These are phyloP conservation scores for Nephrocerus scutellatus DNA, from an alignment of 2,888 invertebrate genomes.

Conservation along the genomic window DNA sequence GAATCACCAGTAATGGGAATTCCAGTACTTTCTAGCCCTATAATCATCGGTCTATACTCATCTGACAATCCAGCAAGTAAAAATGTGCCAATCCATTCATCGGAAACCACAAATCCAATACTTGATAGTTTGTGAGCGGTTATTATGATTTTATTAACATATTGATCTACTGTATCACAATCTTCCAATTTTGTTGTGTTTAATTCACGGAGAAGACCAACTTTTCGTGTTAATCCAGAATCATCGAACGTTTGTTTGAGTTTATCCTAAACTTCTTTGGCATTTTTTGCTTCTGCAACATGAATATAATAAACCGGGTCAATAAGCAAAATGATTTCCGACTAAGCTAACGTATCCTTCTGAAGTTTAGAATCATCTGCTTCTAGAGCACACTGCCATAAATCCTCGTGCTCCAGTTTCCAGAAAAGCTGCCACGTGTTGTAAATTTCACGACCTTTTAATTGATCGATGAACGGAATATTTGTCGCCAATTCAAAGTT, in stretches of 20 bases:
- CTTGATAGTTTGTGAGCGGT: constrained; percentile 28
- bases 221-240: constrained; percentile 28
- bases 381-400: too few relatives aligned
- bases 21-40: constrained; percentile 22
- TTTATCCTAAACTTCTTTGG: constrained; percentile 28
- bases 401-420: too few relatives aligned
- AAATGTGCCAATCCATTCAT: constrained; percentile 29
- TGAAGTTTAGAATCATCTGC: too few relatives aligned
- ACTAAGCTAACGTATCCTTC: constrained; percentile 8
- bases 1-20: constrained; percentile 25
- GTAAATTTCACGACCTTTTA: constrained; percentile 5
- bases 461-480: not conserved
- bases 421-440: constrained; percentile 3
- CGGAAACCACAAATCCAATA: constrained; percentile 19
- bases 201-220: constrained; percentile 24
- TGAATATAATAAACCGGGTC: constrained; percentile 27
- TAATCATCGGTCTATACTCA: constrained; percentile 25
- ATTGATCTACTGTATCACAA: constrained; percentile 27
- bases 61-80: constrained; percentile 30
- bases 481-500: too few relatives aligned
- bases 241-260: too few relatives aligned
- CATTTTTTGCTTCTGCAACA: constrained; percentile 22
- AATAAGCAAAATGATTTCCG: too few relatives aligned
- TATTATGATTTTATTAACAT: constrained; percentile 26
- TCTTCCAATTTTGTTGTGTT: constrained; percentile 25